Evolutionary conservation across 2,888 invertebrate species (phyloP).

Genomic region (Bedellia somnulentella): DNA sequence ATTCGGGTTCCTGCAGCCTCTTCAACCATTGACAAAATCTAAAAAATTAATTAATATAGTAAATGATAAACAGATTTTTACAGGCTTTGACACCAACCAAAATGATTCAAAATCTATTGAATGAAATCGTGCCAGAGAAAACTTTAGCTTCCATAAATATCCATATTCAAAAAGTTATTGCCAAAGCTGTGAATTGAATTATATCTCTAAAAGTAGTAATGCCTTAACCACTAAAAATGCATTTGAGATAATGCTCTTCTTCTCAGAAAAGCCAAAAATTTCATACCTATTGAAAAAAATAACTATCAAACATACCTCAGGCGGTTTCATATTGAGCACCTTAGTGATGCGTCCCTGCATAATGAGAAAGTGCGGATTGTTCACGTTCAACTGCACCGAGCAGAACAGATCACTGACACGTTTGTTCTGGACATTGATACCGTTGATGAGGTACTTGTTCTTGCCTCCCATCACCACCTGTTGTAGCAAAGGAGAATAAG

Average conservation of each 20-base stretch:
- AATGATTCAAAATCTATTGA: too few species aligned
- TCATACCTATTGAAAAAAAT: too few species aligned
- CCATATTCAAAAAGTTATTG: neutral
- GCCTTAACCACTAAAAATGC: too few species aligned
- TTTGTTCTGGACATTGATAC: constrained; percentile 86
- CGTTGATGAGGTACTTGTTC: constrained; percentile 93
- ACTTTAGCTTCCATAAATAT: too few species aligned
- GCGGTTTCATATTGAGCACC: constrained; percentile 98
- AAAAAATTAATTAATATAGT: too few species aligned
- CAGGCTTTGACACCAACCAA: too few species aligned
- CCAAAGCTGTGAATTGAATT: neutral
- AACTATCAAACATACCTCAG: constrained; percentile 85
- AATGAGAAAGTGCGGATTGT: constrained; percentile 98
- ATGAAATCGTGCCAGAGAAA: too few species aligned
- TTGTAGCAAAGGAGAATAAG: too few species aligned
- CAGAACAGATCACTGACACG: constrained; percentile 93
- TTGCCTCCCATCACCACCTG: constrained; percentile 84
- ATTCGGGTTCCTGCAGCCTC: constrained; percentile 97
- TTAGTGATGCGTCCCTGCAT: constrained; percentile 99
- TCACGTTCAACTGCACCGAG: constrained; percentile 95
- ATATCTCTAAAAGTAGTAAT: too few species aligned
- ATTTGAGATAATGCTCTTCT: too few species aligned
- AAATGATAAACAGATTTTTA: too few species aligned
- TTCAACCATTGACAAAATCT: constrained; percentile 96
- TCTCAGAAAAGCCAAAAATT: too few species aligned